Conservation (phyloP, 37 sponge, comb jelly and placozoan genomes). For the Axinella damicornis region DNA sequence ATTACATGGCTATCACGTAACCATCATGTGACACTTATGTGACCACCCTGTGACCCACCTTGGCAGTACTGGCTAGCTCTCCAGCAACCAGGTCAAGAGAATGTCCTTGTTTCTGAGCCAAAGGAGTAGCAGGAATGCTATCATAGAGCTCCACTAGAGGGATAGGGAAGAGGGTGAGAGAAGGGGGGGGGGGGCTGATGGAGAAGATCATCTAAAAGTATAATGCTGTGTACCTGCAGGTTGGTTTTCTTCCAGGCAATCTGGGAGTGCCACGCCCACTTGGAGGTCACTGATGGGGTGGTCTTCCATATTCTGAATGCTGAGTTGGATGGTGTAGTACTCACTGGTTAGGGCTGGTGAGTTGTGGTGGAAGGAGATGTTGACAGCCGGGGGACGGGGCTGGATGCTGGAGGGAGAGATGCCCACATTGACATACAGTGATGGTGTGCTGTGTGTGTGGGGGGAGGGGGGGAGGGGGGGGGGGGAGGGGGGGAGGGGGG, state of each 20-base stretch:
- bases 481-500: no score
- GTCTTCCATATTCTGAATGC: conserved; percentile 33
- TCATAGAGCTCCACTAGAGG: conserved; percentile 36
- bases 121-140: conserved; percentile 2
- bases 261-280: conserved; percentile 30
- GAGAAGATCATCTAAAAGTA: no score
- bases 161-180: neutral
- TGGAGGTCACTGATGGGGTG: conserved; percentile 18
- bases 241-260: conserved; percentile 11
- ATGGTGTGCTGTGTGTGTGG: neutral
- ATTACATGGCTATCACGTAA: no score
- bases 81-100: conserved; percentile 10
- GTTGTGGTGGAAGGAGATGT: conserved; percentile 13
- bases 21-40: no score
- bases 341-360: conserved; percentile 45
- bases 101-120: neutral
- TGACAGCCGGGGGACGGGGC: conserved; percentile 16
- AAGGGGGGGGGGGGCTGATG: neutral
- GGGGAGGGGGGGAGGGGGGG: no score
- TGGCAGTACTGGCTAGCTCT: neutral
- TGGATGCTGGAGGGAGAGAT: conserved; percentile 14
- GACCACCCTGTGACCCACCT: no score
- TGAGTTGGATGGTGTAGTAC: conserved; percentile 35
- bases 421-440: no score
- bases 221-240: conserved; percentile 2